These are phyloP conservation scores for Bubo blakistoni DNA, from an alignment of 2,113 vertebrate genomes.

Conservation along the genomic window DNA sequence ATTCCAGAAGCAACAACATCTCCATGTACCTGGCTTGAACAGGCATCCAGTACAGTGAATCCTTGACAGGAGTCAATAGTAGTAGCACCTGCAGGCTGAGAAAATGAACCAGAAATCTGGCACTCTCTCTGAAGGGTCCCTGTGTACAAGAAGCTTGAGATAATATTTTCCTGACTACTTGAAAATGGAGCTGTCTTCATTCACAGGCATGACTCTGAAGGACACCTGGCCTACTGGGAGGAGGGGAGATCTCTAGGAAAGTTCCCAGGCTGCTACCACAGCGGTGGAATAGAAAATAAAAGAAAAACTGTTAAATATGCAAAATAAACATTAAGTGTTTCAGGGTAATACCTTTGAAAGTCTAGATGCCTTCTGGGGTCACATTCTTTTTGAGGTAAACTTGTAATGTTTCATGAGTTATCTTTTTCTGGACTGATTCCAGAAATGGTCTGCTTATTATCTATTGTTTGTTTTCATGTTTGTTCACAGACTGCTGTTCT, in stretches of 20 bases:
- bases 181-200: background rate
- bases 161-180: background rate
- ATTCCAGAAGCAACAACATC: background rate
- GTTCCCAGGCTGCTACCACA: background rate
- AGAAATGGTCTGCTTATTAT: background rate
- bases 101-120: background rate
- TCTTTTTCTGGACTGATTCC: background rate
- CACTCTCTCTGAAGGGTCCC: background rate
- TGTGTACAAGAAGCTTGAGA: background rate
- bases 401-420: background rate
- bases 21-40: background rate
- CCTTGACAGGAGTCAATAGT: background rate
- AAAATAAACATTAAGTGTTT: background rate
- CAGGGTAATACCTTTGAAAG: background rate
- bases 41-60: background rate
- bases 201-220: background rate
- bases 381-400: background rate
- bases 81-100: background rate
- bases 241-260: background rate
- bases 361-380: background rate
- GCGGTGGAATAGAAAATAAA: background rate
- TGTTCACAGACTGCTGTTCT: background rate
- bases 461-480: background rate
- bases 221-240: background rate
- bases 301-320: background rate